Evolutionary conservation across 2,797 vertebrate genomes (phyloP), one percentile per base, ranked within the genome.

Genomic region (Amniataba percoides): DNA sequence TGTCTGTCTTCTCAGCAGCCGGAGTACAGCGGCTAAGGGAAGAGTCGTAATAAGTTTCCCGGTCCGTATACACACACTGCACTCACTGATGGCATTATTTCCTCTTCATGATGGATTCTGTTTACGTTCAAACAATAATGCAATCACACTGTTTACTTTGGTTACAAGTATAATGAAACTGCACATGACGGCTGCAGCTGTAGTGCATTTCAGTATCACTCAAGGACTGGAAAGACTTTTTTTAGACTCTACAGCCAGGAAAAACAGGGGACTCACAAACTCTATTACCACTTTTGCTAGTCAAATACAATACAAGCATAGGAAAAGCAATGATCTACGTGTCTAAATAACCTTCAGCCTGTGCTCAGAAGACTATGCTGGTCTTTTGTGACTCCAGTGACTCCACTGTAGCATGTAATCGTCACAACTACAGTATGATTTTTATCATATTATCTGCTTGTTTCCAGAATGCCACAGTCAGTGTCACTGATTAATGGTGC

Each of bases 401-500:
- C 61, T 73, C 49, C 27, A 49, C 14, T 23, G 57, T 25, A 48
- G 56, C 63, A 64, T 63, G 82, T 59, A 75, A 74, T 77, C 60
- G 73, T 69, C 60, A 75, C 34, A 52, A 58, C 64, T 45, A 49
- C 42, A 48, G 15, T 57, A 45, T 75, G 48, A 57, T 68, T 66
- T 66, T 82, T 73, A 74, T 67, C 76, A n/a, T 71, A 80, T 82
- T 81, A 76, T 87, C 62, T 48, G 72, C 74, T 78, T 62, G 57
- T 74, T 82, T 83, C 71, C 84, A 64, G 64, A 78, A 84, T 79
- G 69, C 78, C 78, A 77, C 56, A 49, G 78, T 82, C 80, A 80
- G 80, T 87, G 76, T 79, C 81, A 82, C 76, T 72, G 69, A 87
- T 79, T 88, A 64, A 77, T 42, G 78, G 53, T 64, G 66, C 68